Evolutionary conservation across 2,797 vertebrate species (phyloP).

Genomic region (Aphelocoma californica): DNA sequence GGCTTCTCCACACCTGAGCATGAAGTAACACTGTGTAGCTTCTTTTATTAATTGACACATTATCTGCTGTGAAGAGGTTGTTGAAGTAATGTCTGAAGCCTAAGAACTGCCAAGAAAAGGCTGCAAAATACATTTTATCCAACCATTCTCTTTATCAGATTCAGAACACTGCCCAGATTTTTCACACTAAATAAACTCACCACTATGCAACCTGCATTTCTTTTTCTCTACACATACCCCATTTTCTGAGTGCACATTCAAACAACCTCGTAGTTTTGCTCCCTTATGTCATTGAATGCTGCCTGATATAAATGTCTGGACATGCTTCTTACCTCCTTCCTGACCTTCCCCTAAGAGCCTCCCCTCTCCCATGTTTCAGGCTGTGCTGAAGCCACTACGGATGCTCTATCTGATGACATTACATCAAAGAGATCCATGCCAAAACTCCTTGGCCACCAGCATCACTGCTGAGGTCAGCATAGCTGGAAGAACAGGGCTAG

Average conservation of each 20-base stretch:
- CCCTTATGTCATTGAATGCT: neutral
- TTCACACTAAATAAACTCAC: neutral
- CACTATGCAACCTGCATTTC: neutral
- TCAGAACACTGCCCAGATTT: neutral
- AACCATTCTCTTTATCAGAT: neutral
- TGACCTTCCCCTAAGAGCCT: neutral
- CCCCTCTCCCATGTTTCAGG: neutral
- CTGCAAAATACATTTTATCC: neutral
- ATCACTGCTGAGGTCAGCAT: slow-evolving; percentile 53
- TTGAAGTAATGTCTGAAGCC: neutral
- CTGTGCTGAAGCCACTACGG: neutral
- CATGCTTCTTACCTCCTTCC: neutral
- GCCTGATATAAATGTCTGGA: neutral
- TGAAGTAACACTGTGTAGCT: neutral
- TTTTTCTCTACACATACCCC: neutral
- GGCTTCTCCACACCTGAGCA: neutral
- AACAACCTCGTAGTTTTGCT: neutral
- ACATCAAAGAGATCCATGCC: slow-evolving; percentile 10
- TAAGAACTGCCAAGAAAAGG: neutral
- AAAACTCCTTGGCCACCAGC: slow-evolving; percentile 40
- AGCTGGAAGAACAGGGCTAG: slow-evolving; percentile 44
- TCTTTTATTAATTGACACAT: neutral
- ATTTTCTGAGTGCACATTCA: neutral
- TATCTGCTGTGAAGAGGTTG: neutral
- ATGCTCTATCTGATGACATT: slow-evolving; percentile 39